Evolutionary conservation across 2,888 invertebrate genomes (phyloP).

Genomic region (Minunthozetes semirufus): DNA sequence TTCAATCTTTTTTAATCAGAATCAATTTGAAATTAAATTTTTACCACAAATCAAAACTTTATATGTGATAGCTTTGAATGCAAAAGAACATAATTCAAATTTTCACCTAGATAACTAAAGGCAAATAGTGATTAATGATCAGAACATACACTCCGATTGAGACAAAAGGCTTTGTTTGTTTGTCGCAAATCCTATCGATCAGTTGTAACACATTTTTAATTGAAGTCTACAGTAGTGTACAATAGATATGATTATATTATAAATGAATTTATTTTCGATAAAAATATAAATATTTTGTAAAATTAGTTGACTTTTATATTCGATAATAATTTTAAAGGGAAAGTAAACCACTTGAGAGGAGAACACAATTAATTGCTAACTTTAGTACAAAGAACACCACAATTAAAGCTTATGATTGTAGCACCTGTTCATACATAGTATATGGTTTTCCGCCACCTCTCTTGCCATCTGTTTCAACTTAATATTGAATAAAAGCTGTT

Average conservation of each 20-base stretch:
- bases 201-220: not conserved
- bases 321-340: not conserved
- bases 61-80: too few relatives aligned
- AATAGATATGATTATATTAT: not conserved
- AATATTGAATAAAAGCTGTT: conserved; percentile 21
- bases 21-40: too few relatives aligned
- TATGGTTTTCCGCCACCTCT: not conserved
- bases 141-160: too few relatives aligned
- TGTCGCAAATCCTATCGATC: not conserved
- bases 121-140: too few relatives aligned
- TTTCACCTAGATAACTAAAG: too few relatives aligned
- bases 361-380: conserved; percentile 20
- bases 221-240: not conserved
- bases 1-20: too few relatives aligned
- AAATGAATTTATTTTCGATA: not conserved
- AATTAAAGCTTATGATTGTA: conserved; percentile 16
- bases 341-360: conserved; percentile 16
- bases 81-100: too few relatives aligned
- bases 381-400: not conserved
- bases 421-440: conserved; percentile 26
- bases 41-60: too few relatives aligned
- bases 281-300: not conserved
- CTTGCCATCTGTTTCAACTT: conserved; percentile 26
- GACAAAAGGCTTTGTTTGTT: not conserved
- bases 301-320: not conserved